Evolutionary conservation across 2,797 vertebrate species (phyloP).

Genomic region (Lophius americanus): DNA sequence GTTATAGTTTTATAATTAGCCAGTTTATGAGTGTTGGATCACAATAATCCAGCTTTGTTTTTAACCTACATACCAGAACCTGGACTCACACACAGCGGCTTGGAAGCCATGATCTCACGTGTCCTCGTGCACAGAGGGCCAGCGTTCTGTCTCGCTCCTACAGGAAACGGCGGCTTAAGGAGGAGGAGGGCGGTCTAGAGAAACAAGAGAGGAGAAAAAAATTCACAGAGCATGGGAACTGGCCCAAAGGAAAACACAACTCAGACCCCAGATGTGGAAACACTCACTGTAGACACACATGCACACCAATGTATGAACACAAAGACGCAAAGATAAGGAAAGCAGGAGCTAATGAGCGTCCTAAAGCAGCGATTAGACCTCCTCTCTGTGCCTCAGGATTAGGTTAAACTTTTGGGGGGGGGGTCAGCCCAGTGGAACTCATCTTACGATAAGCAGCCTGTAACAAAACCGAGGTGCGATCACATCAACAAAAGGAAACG

Average conservation of each 20-base stretch:
- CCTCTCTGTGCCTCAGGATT: slow-evolving; percentile 74
- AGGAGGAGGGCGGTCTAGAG: slow-evolving; percentile 47
- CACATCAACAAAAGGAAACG: slow-evolving; percentile 21
- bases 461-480: slow-evolving; percentile 24
- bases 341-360: slow-evolving; percentile 59
- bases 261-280: slow-evolving; percentile 80
- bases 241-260: slow-evolving; percentile 75
- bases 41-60: slow-evolving; percentile 49
- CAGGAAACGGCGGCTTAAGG: slow-evolving; percentile 71
- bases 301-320: slow-evolving; percentile 32
- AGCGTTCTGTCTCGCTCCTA: slow-evolving; percentile 56
- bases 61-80: slow-evolving; percentile 63
- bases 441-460: slow-evolving; percentile 30
- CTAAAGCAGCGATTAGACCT: slow-evolving; percentile 31
- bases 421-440: slow-evolving; percentile 31
- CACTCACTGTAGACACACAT: slow-evolving; percentile 58
- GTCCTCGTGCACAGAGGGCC: slow-evolving; percentile 24
- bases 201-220: slow-evolving; percentile 49
- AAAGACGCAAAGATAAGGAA: slow-evolving; percentile 36
- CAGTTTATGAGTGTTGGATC: slow-evolving; percentile 31
- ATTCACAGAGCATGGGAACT: slow-evolving; percentile 70
- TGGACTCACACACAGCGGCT: slow-evolving; percentile 21
- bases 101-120: slow-evolving; percentile 46
- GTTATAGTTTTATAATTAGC: slow-evolving; percentile 37
- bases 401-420: slow-evolving; percentile 65